Percentiles rank a stretch among this genome's conserved stretches.
Conservation (phyloP, 2,797 vertebrate genomes). For the Microctenopoma stevenorrisi region DNA sequence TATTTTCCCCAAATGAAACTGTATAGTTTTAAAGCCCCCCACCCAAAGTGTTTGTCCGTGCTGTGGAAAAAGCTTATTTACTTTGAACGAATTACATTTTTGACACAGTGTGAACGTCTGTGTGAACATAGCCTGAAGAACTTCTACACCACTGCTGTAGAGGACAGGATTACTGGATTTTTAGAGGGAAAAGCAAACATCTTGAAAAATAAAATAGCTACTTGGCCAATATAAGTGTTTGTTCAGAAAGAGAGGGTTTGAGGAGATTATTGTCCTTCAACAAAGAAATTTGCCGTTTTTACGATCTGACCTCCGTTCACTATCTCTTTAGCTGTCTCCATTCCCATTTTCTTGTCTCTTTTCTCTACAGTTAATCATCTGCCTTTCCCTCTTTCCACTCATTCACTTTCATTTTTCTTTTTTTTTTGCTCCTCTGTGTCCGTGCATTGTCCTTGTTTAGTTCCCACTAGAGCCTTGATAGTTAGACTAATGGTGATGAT, state of each 20-base stretch:
- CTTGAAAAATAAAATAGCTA: too few species aligned
- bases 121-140: too few species aligned
- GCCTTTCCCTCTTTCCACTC: not conserved
- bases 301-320: too few species aligned
- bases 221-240: too few species aligned
- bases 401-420: slow-evolving; percentile 18
- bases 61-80: not conserved
- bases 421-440: slow-evolving; percentile 4
- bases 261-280: not conserved
- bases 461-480: slow-evolving; percentile 64
- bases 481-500: slow-evolving; percentile 65
- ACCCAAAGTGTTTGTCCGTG: not conserved
- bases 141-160: not conserved
- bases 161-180: not conserved
- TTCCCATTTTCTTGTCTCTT: not conserved
- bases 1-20: too few species aligned
- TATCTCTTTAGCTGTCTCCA: not conserved
- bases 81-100: not conserved
- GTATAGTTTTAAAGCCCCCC: too few species aligned
- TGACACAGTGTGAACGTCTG: too few species aligned
- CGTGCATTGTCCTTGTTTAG: slow-evolving; percentile 59
- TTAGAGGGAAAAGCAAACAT: not conserved
- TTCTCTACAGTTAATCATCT: not conserved
- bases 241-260: too few species aligned
- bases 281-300: not conserved